Base-by-base conservation (phyloP, 1,140 invertebrate genomes). In the Drosophila chauvacae region DNA sequence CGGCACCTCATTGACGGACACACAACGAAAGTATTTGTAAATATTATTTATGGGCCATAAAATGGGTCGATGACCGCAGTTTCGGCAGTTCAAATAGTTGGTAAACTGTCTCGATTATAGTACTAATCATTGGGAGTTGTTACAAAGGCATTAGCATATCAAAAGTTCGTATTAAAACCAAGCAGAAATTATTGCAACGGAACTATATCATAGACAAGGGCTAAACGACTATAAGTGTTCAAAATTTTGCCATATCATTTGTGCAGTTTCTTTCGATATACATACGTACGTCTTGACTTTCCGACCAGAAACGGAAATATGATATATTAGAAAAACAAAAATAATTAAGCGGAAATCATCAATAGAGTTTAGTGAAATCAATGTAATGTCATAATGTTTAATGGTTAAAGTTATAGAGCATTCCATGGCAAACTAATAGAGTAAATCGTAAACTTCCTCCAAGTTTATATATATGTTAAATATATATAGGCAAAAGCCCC, bases 81-180 rank as follows among this genome's bases (percentile, higher is more conserved):
- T 16, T 28, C 13, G 56, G 30, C 47, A 79, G 79, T 56, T 80
- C 76, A 72, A 61, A 61, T 80, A 56, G 84, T 80, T 84, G 47
- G 16, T 47, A 41, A 41, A 33, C 26, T n/a, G 18, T 48, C 57
- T 72, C 14, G 23, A 65, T 53, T 61, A 51, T 53, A 47, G 20
- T 61, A 61, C 48, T 69, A 18, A 62, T 50, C 37, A 37, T 57
- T 77, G 71, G 84, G 81, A 84, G 80, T 88, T 87, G 84, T 88
- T 87, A 87, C 68, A 80, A 74, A 90, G 74, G 85, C 85, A 88
- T 90, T 79, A 56, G 69, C 81, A 88, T 90, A 88, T 85, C 81
- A 69, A 42, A 74, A 60, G 62, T 71, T 60, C 80, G 59, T 51
- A 73, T 48, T 45, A 35, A 48, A 55, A 14, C n/a, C 56, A 35